A percentile compares a stretch with the other conserved stretches of the same genome.
These are phyloP conservation scores for Gastracanthus pulcherrimus DNA, from an alignment of 2,888 invertebrate genomes.

Conservation along the genomic window DNA sequence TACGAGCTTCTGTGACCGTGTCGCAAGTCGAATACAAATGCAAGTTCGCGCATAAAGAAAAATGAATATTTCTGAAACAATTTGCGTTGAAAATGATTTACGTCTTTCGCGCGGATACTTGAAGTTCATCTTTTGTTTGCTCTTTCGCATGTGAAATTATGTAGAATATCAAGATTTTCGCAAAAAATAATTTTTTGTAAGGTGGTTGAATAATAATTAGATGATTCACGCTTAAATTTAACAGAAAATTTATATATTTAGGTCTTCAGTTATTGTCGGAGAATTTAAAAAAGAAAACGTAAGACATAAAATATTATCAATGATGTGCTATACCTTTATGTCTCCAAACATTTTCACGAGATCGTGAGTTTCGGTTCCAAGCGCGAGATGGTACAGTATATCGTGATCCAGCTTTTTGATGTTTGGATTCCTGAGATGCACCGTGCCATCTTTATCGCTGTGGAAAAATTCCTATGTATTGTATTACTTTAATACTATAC, in stretches of 20 bases:
- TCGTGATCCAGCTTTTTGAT: constrained; percentile 48
- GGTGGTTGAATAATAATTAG: no score
- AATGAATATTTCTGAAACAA: neutral
- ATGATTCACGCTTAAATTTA: neutral
- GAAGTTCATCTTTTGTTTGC: neutral
- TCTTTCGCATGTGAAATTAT: neutral
- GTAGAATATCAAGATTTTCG: no score
- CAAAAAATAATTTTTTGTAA: no score
- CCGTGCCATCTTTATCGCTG: constrained; percentile 30
- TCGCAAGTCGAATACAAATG: neutral
- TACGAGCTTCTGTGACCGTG: neutral
- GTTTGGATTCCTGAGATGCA: constrained; percentile 49
- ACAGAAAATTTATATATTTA: neutral
- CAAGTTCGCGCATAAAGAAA: neutral
- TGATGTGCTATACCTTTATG: constrained; percentile 52
- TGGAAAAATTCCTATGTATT: no score
- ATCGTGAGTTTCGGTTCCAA: constrained; percentile 52
- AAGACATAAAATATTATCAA: no score
- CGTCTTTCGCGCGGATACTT: neutral
- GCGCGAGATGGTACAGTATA: constrained; percentile 54
- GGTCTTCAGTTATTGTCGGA: no score
- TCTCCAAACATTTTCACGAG: constrained; percentile 59
- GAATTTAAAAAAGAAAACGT: no score
- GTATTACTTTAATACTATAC: neutral
- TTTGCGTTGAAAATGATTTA: neutral